phyloP scores from a whole-genome alignment of 1,140 invertebrate genomes.

The Stratiolaelaps scimitus region DNA sequence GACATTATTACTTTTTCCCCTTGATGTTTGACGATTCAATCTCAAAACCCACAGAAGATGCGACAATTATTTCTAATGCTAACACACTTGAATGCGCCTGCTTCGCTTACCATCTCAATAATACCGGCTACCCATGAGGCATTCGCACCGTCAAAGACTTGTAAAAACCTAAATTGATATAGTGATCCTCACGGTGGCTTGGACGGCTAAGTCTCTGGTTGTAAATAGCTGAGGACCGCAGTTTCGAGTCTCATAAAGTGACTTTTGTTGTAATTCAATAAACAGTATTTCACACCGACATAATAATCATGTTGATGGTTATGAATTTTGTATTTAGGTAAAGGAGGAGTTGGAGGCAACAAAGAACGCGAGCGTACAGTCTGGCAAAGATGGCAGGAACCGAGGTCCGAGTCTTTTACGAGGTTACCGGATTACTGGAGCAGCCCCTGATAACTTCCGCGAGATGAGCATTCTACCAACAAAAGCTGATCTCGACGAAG shows the following conservation, averaged over 20 bases:
- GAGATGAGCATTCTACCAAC: constrained; percentile 32
- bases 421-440: constrained; percentile 1
- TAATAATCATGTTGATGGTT: not conserved
- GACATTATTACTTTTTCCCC: no score
- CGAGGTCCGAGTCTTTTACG: not conserved
- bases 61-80: no score
- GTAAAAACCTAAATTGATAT: no score
- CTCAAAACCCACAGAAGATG: no score
- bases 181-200: no score
- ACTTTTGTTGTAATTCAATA: not conserved
- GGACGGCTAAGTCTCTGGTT: no score
- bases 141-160: no score
- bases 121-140: no score
- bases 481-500: constrained; percentile 29
- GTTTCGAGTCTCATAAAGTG: not conserved
- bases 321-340: not conserved
- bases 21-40: no score
- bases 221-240: not conserved
- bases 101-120: no score
- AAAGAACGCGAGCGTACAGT: not conserved
- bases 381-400: not conserved
- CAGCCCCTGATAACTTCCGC: constrained; percentile 33
- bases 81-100: no score
- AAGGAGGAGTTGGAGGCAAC: not conserved
- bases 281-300: not conserved